These are phyloP conservation scores for Hipparchia semele DNA, from an alignment of 2,888 invertebrate genomes.

Conservation along the genomic window DNA sequence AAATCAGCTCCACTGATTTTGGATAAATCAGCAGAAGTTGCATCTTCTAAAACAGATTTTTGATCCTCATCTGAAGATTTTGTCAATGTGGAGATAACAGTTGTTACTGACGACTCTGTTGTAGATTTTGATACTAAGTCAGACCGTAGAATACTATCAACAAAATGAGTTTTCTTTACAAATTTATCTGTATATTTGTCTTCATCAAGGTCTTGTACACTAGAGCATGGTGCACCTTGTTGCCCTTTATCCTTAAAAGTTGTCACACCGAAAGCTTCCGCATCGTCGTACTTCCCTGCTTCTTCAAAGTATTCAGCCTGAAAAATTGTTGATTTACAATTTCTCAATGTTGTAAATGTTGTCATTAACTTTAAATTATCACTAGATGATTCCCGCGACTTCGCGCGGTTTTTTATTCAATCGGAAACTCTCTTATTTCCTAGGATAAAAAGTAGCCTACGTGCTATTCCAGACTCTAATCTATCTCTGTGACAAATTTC, in stretches of 20 bases:
- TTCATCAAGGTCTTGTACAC: slow-evolving; percentile 47
- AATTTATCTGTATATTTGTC: slow-evolving; percentile 53
- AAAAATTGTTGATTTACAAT: slow-evolving; percentile 31
- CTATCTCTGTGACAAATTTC: too few species aligned
- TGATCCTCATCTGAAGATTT: slow-evolving; percentile 78
- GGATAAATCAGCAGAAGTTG: slow-evolving; percentile 75
- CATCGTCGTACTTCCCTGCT: slow-evolving; percentile 58
- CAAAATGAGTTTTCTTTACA: slow-evolving; percentile 61
- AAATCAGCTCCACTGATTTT: slow-evolving; percentile 77
- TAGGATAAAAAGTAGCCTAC: too few species aligned
- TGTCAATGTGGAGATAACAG: slow-evolving; percentile 72
- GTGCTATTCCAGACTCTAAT: too few species aligned
- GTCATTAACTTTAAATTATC: too few species aligned
- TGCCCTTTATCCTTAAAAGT: slow-evolving; percentile 41
- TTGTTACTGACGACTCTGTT: slow-evolving; percentile 77
- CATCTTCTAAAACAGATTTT: slow-evolving; percentile 74
- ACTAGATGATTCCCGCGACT: too few species aligned
- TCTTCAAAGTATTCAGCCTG: slow-evolving; percentile 71
- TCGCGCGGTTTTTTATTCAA: too few species aligned
- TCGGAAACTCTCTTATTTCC: too few species aligned
- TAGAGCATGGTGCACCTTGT: slow-evolving; percentile 51
- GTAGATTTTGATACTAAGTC: slow-evolving; percentile 76
- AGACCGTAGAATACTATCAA: slow-evolving; percentile 60
- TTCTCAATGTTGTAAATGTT: too few species aligned
- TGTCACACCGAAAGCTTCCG: slow-evolving; percentile 44